These are phyloP conservation scores for Charadrius vociferus DNA, from an alignment of 2,113 vertebrate species.

Conservation along the genomic window DNA sequence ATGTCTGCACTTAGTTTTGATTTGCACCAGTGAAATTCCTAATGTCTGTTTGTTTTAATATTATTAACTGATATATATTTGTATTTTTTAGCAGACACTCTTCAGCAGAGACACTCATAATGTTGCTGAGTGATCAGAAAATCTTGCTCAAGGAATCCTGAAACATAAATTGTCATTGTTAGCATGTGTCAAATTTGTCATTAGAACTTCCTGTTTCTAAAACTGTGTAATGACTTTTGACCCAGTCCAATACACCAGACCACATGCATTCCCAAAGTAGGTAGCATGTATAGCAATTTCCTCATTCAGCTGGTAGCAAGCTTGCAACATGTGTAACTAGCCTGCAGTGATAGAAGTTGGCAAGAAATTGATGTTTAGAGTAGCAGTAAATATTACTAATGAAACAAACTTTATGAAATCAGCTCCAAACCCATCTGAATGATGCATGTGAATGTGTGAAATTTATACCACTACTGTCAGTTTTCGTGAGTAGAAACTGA, in stretches of 20 bases:
- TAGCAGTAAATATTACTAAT: background rate
- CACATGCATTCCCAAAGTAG: background rate
- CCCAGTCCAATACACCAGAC: background rate
- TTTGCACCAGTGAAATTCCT: background rate
- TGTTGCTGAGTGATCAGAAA: background rate
- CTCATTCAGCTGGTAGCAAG: background rate
- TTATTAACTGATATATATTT: background rate
- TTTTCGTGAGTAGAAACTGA: background rate
- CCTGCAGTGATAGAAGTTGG: background rate
- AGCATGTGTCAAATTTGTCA: background rate
- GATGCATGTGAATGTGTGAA: background rate
- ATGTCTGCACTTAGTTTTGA: background rate
- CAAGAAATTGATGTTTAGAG: background rate
- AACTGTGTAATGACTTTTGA: background rate
- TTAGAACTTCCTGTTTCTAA: background rate
- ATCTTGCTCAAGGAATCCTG: background rate
- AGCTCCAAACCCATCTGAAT: background rate
- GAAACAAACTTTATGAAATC: background rate
- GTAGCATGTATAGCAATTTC: background rate
- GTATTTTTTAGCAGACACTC: background rate
- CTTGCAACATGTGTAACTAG: background rate
- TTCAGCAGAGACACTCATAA: background rate
- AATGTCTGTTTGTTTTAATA: background rate
- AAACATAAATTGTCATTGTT: background rate
- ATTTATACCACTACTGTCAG: background rate